Evolutionary conservation across 2,888 invertebrate species (phyloP), one percentile per base, ranked within the genome.

Genomic region (Pristionchus exspectatus): DNA sequence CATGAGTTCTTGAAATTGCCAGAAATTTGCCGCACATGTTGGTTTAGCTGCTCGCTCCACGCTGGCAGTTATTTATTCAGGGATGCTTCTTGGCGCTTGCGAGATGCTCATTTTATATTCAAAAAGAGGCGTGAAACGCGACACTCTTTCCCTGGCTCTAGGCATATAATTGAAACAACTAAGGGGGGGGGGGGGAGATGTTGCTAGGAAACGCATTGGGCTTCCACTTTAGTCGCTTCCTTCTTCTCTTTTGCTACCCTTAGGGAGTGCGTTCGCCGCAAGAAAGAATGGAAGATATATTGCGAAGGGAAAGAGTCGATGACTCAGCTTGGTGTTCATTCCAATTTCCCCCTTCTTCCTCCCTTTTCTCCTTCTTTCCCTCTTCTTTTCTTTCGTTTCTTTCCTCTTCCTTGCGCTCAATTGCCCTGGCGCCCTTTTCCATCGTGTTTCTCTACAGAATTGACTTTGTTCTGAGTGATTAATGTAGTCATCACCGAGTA

Each of bases 291-390:
- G 50, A 33, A 54, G 86, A 86, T 21, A 27, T 21, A n/a, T 24
- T 5, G 56, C 12, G 21, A 38, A 63, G 33, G 24, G 33, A 44
- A 27, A 30, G 54, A 54, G 56, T 33, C n/a, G 44, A 86, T 86
- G 86, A 86, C 38, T 90, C 90, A 56, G 24, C 27, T 83, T 84
- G 88, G 72, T 38, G 33, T 77, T 56, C 54, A 24, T 77, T 88
- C 27, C 56, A 27, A 33, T 27, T 27, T 69, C 30, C 16, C 24
- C 59, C 33, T 21, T 81, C 56, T 27, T 30, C 21, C 50, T 27
- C 12, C n/a, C 24, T 21, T 9, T 50, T 12, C 44, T 9, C 44
- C 12, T 50, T 12, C 44, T 9, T 9, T 50, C 44, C 44, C 5
- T 27, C 3, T 14, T 50, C 5, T 50, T 50, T 9, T 9, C 12